Evolutionary conservation across 2,888 invertebrate genomes (phyloP).

Genomic region (Megalurothrips usitatus): DNA sequence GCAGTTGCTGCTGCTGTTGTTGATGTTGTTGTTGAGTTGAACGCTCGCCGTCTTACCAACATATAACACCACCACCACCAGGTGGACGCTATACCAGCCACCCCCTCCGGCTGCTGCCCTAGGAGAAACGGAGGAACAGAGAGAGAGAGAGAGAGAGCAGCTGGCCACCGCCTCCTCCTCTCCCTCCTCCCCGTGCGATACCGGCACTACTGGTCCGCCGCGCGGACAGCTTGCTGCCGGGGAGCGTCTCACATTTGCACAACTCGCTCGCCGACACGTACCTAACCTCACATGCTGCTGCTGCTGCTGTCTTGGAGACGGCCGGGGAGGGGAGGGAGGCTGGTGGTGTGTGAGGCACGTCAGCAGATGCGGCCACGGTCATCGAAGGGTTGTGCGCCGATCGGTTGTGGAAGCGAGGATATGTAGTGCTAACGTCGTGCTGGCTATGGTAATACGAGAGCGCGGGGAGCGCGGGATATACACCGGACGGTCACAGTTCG

Average conservation of each 20-base stretch:
- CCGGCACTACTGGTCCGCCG: not conserved
- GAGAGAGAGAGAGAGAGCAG: not conserved
- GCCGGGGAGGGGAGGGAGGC: too few species aligned
- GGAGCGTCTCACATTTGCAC: not conserved
- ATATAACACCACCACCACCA: not conserved
- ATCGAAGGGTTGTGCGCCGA: too few species aligned
- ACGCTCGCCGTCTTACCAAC: not conserved
- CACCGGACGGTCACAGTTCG: too few species aligned
- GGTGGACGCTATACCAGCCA: not conserved
- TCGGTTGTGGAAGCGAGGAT: too few species aligned
- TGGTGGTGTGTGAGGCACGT: too few species aligned
- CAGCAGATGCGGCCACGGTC: too few species aligned
- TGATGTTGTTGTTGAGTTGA: not conserved
- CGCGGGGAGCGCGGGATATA: too few species aligned
- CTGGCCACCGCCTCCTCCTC: not conserved
- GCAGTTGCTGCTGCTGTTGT: not conserved
- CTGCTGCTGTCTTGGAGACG: too few species aligned
- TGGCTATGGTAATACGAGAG: too few species aligned
- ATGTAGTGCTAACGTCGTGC: too few species aligned
- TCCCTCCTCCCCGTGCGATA: not conserved
- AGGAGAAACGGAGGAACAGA: not conserved
- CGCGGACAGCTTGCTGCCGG: too few species aligned
- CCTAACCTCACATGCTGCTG: too few species aligned
- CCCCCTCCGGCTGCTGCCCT: not conserved
- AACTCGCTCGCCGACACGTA: not conserved